Conservation (phyloP, 2,888 invertebrate genomes). For the Yponomeuta sedellus region DNA sequence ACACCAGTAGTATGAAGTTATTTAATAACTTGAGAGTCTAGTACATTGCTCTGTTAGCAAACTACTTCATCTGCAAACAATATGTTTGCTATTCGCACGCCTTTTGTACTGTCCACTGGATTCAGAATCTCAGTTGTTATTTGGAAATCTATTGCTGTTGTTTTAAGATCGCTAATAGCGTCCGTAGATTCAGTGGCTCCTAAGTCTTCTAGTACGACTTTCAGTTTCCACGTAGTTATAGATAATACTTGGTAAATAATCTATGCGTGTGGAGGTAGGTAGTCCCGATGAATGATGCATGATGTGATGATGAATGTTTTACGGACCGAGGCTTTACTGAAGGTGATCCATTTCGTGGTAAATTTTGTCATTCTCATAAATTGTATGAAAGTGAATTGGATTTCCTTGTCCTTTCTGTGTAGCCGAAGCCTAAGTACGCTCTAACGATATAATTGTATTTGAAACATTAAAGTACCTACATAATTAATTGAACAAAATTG, state of each 20-base stretch:
- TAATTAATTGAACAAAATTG: too few relatives aligned
- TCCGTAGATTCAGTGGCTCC: not conserved
- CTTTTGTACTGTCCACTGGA: conserved; percentile 31
- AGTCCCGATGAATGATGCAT: conserved; percentile 7
- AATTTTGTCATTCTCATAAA: not conserved
- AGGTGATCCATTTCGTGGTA: not conserved
- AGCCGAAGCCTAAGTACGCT: too few relatives aligned
- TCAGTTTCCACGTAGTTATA: conserved; percentile 46
- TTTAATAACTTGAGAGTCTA: conserved; percentile 13
- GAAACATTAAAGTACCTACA: too few relatives aligned
- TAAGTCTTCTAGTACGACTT: conserved; percentile 42
- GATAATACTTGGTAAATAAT: conserved; percentile 13
- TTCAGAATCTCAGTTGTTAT: not conserved
- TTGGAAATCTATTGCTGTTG: not conserved
- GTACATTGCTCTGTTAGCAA: conserved; percentile 18
- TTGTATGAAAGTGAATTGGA: not conserved
- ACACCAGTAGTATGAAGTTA: conserved; percentile 9
- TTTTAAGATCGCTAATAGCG: not conserved
- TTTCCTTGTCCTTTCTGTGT: too few relatives aligned
- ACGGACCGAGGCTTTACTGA: not conserved
- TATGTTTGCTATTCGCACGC: conserved; percentile 54
- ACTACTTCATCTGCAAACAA: conserved; percentile 42
- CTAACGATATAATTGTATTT: too few relatives aligned
- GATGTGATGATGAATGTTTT: not conserved
- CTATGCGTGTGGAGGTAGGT: not conserved